phyloP scores from a whole-genome alignment of 2,113 vertebrate genomes.

The Struthidea cinerea region DNA sequence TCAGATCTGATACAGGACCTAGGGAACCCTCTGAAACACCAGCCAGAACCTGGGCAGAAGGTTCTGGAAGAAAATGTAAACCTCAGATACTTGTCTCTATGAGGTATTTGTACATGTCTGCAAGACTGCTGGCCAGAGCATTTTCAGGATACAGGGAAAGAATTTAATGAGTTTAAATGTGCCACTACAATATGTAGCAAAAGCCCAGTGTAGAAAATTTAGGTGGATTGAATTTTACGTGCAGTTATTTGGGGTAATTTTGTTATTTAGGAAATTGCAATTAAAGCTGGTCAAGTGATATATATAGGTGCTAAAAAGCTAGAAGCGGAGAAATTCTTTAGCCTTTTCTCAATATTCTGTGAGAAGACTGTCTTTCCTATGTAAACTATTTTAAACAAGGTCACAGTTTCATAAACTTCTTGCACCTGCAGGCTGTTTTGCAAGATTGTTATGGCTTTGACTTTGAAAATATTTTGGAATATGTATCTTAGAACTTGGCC shows the following conservation, averaged over 20 bases:
- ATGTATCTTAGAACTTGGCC: too few species aligned
- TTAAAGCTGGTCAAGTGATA: not conserved
- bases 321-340: too few species aligned
- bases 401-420: too few species aligned
- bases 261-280: not conserved
- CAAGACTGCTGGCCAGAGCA: not conserved
- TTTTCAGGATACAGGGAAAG: not conserved
- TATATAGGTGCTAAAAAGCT: too few species aligned
- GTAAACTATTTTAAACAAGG: too few species aligned
- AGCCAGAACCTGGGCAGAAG: not conserved
- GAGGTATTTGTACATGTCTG: not conserved
- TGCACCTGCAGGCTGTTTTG: too few species aligned
- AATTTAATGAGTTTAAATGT: not conserved
- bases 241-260: not conserved
- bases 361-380: too few species aligned
- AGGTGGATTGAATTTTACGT: not conserved
- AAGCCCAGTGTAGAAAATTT: not conserved
- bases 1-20: not conserved
- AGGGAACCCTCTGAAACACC: not conserved
- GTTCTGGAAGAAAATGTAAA: not conserved
- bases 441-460: too few species aligned
- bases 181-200: rapidly evolving
- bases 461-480: too few species aligned
- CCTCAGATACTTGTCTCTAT: not conserved
- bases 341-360: too few species aligned